Base-by-base conservation (phyloP, 2,113 vertebrate genomes). In the Aphyosemion australe region DNA sequence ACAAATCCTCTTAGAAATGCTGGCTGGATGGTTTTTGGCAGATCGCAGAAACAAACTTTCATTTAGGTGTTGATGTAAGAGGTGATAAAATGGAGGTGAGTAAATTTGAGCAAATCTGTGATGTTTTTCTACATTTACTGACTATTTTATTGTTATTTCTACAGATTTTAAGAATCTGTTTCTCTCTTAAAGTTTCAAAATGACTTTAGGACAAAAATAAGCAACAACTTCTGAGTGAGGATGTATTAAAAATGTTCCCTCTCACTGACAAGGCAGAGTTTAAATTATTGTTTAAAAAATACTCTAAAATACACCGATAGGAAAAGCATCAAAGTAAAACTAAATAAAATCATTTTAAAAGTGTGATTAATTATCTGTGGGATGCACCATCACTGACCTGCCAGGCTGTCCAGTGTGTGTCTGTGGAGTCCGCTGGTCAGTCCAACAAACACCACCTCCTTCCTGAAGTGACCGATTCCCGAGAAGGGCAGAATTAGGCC, bases 381-480 rank as follows among this genome's bases (percentile, higher is more conserved):
- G 41, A 12, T 42, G 41, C 41, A 12, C 41, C 12, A 42, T 34
- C 6, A 81, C 88, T 87, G 91, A 97, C 97, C 97, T 96, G 94
- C 92, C 78, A 96, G 87, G 72, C 92, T 87, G 6, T 59, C 84
- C 79, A 99, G 94, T 0, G 71, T 69, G 39, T 65, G 3, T 74
- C 87, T 48, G 62, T 95, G 92, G 37, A 92, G 91, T 71, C 94
- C 94, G 12, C 92, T 91, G 39, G 81, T 77, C 80, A 98, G 74
- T 70, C 91, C 93, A 68, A 95, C 93, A 90, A 96, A 99, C 78
- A 89, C 95, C 92, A 99, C 93, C 90, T 97, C 93, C 91, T 94
- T 93, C 86, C 66, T 88, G 78, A 98, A 99, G 79, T 95, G 93
- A 83, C 89, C 89, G 43, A 95, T 86, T 53, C 96, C 96, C 58